Conservation (phyloP, 2,797 vertebrate genomes). For the Silurus lanzhouensis region DNA sequence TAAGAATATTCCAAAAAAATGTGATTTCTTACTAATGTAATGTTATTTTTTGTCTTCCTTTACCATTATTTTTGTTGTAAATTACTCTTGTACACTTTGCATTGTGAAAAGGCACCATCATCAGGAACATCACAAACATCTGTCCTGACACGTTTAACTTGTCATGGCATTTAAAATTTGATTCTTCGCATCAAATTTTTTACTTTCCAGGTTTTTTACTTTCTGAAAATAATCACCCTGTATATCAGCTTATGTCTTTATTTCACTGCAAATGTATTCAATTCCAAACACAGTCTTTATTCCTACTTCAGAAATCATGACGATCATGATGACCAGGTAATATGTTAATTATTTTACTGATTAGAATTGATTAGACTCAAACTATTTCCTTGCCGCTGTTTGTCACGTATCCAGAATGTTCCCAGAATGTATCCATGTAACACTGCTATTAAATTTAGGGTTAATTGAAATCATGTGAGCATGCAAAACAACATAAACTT, state of each 20-base stretch:
- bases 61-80: no score
- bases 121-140: no score
- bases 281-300: background rate
- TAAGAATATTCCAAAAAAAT: background rate
- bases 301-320: background rate
- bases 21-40: no score
- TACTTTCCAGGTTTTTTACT: background rate
- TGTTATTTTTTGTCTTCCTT: no score
- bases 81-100: no score
- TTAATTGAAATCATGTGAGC: background rate
- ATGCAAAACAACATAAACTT: no score
- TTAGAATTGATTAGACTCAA: background rate
- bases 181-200: no score
- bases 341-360: background rate
- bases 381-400: background rate
- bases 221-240: background rate
- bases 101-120: no score
- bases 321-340: background rate
- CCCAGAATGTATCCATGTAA: background rate
- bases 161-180: no score
- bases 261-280: background rate
- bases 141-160: no score
- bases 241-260: background rate
- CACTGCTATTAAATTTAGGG: background rate
- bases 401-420: background rate